These are phyloP conservation scores for Etia nguti DNA, from an alignment of 2,113 vertebrate genomes.

Conservation along the genomic window DNA sequence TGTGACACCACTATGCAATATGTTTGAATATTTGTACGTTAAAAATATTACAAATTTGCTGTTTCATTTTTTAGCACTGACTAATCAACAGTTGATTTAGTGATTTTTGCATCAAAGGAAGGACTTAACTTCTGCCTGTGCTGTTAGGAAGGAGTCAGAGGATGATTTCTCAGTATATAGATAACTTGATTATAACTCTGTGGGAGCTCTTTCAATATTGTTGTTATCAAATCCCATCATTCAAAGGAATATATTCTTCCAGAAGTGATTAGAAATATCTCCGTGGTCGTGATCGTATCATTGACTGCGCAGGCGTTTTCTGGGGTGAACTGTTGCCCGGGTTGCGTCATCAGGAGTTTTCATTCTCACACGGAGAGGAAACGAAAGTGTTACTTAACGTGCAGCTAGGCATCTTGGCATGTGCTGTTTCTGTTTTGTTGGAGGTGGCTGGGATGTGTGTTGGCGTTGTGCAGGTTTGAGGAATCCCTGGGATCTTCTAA, in stretches of 20 bases:
- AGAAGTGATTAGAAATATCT: background rate
- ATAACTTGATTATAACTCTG: background rate
- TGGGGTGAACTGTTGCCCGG: background rate
- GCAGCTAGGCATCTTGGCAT: background rate
- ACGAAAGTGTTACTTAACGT: slow-evolving; percentile 6
- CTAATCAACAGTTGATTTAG: background rate
- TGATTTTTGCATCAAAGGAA: background rate
- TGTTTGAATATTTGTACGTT: background rate
- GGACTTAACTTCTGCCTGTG: background rate
- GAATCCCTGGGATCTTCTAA: slow-evolving; percentile 63
- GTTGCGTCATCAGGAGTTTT: background rate
- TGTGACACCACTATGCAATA: background rate
- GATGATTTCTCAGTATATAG: background rate
- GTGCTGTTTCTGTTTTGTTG: background rate
- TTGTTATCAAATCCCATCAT: background rate
- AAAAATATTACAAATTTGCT: background rate
- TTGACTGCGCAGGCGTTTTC: background rate
- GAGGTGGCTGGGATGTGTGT: background rate
- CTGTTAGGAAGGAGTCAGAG: background rate
- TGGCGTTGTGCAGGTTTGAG: slow-evolving; percentile 25
- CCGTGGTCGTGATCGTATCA: background rate
- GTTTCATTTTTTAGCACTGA: background rate
- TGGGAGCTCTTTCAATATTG: background rate
- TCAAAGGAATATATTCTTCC: background rate
- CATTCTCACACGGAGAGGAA: background rate